A percentile compares a stretch with the other conserved stretches of the same genome.
phyloP scores from a whole-genome alignment of 2,113 vertebrate species.

The Sciurus niger region DNA sequence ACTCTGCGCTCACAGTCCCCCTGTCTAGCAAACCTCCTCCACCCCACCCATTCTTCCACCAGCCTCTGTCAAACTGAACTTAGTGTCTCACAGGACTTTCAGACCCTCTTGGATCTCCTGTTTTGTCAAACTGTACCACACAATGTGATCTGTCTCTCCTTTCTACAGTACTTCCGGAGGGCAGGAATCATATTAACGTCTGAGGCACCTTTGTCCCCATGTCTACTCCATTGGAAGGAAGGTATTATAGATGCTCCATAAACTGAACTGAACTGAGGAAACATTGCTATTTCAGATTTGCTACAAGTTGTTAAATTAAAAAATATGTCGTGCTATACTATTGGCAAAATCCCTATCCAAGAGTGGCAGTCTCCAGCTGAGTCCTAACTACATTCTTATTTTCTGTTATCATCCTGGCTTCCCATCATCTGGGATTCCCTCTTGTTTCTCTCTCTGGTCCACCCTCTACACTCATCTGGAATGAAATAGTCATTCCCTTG shows the following conservation, averaged over 20 bases:
- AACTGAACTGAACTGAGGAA: neutral
- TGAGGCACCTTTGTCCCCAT: neutral
- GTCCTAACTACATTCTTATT: neutral
- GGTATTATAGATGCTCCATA: accelerated
- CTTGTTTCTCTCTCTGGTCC: neutral
- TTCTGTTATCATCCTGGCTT: neutral
- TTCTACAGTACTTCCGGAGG: neutral
- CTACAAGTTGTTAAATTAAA: neutral
- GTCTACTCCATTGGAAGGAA: neutral
- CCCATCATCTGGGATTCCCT: neutral
- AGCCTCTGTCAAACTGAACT: neutral
- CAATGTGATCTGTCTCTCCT: too few species aligned
- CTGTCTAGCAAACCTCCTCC: neutral
- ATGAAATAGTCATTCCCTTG: neutral
- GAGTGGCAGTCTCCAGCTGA: neutral
- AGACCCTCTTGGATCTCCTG: neutral
- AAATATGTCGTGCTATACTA: neutral
- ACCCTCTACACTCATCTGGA: neutral
- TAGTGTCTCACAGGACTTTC: too few species aligned
- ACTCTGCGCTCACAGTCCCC: accelerated
- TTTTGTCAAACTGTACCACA: neutral
- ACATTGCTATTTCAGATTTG: neutral
- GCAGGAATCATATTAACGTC: neutral
- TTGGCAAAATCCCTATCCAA: neutral
- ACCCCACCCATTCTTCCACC: accelerated